Base-by-base conservation (phyloP, 1,140 invertebrate species). In the Nasonia vitripennis region DNA sequence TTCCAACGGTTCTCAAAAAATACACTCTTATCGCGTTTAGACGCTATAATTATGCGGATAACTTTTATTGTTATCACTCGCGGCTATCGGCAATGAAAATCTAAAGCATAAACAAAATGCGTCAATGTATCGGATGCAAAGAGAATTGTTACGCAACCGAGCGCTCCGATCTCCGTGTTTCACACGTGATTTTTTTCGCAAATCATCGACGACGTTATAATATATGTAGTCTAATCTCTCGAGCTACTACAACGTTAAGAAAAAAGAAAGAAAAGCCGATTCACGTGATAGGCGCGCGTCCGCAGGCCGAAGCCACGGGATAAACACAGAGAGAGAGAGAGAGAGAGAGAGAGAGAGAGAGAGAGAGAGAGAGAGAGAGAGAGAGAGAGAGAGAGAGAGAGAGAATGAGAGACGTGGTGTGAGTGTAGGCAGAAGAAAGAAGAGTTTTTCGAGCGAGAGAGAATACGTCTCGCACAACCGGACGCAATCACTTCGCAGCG, bases 401-500 rank as follows among this genome's bases (percentile, higher is more conserved):
- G 27, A 27, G 27, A 27, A 27, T 27, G 27, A 27, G 27, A 27
- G 20, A 14, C 12, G 12, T 31, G n/a, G 34, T 37, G 34, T 37
- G 34, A 4, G 5, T 37, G 5, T 37, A 37, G 34, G 34, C 45
- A 31, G 34, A 14, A 73, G 31, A 14, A 37, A n/a, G 34, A 68
- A 7, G 14, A 31, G 23, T 6, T 37, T 17, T 73, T 71, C 1
- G 45, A 5, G 17, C 23, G 34, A 81, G 68, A 77, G 41, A 23
- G 27, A 83, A 41, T 34, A 31, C 62, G 77, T 4, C 48, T 78
- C 70, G 62, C 70, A 45, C 37, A 68, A 81, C 51, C 82, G 73
- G 73, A 84, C 55, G 82, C 34, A 86, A 84, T 84, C 70, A 84
- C 75, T 86, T 86, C 34, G 74, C 48, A 0, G 48, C 48, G 41